Base-by-base conservation (phyloP, 2,888 invertebrate genomes). In the Agrilus mali region DNA sequence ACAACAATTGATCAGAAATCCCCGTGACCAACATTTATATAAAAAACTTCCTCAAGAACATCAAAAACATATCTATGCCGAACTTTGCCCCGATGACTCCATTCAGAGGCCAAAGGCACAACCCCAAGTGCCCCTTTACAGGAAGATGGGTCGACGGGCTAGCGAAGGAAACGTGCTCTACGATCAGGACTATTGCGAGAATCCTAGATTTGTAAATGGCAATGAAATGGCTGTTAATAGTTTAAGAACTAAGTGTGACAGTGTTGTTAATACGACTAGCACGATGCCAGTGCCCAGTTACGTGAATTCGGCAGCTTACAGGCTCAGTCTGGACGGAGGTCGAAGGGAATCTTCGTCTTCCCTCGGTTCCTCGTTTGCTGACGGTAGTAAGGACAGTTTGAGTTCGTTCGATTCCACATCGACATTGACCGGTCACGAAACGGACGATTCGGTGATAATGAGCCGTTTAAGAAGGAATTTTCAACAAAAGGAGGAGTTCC, bases 401-500 rank as follows among this genome's bases (percentile, higher is more conserved):
- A 75, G 77, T 50, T 80, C 80, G 36, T 78, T 74, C 64, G 80
- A 79, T 62, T 80, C 81, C 40, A 74, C 74, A 58, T 79, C 79
- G 42, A 78, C 80, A 39, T 67, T 80, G 41, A 77, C 80, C 34
- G 79, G 78, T 45, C 74, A 76, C 58, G 78, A 79, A 54, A 71
- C 78, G 50, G 81, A 82, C 62, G 82, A 83, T 65, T 80, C 81
- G 45, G 72, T 80, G 38, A 59, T 61, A 8, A 79, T 86, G 73
- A 79, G 78, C 50, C 77, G 86, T 67, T 73, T 87, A 62, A 76
- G 86, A 53, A 86, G 85, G 64, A 88, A 86, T 59, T 80, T 86
- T 57, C 88, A 89, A 61, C 86, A 89, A 61, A 90, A 90, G 64
- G 89, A 90, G 63, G 89, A 89, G 57, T 92, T 92, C 66, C 72